A percentile compares a stretch with the other conserved stretches of the same genome.
Evolutionary conservation across 2,888 invertebrate genomes (phyloP).

Genomic region (Campopleginae sp.): DNA sequence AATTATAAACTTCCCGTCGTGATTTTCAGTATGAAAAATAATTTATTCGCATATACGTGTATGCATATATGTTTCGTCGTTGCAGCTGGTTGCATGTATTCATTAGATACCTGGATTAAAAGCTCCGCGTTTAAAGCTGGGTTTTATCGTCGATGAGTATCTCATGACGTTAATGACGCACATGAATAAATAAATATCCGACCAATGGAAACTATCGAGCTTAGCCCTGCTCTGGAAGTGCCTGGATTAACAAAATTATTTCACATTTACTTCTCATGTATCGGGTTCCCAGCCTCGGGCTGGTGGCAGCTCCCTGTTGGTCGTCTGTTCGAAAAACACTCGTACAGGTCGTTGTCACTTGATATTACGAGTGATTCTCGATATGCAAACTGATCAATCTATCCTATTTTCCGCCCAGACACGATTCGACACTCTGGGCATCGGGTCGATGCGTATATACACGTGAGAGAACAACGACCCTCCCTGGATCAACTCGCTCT

Average conservation of each 20-base stretch:
- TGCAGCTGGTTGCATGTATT: neutral
- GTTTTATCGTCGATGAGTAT: neutral
- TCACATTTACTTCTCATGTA: slow-evolving; percentile 20
- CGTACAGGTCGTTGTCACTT: slow-evolving; percentile 49
- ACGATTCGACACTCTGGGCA: slow-evolving; percentile 17
- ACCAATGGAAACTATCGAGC: slow-evolving; percentile 21
- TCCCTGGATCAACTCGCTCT: slow-evolving; percentile 23
- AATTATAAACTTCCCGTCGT: neutral
- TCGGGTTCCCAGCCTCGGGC: neutral
- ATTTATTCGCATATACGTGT: neutral
- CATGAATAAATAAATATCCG: slow-evolving; percentile 11
- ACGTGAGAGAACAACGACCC: neutral
- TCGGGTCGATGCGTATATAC: neutral
- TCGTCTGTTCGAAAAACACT: slow-evolving; percentile 47
- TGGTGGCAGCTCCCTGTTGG: neutral
- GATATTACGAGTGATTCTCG: slow-evolving; percentile 43
- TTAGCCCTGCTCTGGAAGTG: neutral
- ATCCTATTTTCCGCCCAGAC: slow-evolving; percentile 51
- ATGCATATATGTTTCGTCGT: neutral
- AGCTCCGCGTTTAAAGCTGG: neutral
- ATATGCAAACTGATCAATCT: slow-evolving; percentile 50
- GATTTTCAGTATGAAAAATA: neutral
- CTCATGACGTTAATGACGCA: neutral
- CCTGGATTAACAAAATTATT: slow-evolving; percentile 32
- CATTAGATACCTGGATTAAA: slow-evolving; percentile 2